phyloP scores from a whole-genome alignment of 2,113 vertebrate genomes.

The Brachirus orientalis region DNA sequence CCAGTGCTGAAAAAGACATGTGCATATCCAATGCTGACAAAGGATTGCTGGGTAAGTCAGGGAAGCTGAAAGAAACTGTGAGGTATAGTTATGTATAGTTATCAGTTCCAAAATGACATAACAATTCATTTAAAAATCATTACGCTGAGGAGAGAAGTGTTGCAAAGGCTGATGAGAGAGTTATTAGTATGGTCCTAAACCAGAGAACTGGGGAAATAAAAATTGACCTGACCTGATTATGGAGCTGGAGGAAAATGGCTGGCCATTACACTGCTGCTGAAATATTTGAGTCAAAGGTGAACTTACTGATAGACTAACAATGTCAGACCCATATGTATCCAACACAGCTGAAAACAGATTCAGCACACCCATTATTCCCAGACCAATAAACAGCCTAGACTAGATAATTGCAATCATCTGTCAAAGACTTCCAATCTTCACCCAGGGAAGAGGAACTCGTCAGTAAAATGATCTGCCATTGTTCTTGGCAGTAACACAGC shows the following conservation, averaged over 20 bases:
- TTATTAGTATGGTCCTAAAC: not conserved
- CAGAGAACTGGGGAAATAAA: not conserved
- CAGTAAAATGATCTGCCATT: constrained; percentile 49
- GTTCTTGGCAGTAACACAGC: constrained; percentile 43
- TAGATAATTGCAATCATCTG: constrained; percentile 47
- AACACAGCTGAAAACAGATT: constrained; percentile 6
- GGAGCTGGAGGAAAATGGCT: not conserved
- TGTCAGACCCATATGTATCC: not conserved
- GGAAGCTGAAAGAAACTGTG: not conserved
- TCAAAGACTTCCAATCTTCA: constrained; percentile 24
- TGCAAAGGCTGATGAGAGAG: not conserved
- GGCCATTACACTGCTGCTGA: not conserved
- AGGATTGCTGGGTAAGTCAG: constrained; percentile 93
- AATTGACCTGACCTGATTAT: not conserved
- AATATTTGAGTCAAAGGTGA: not conserved
- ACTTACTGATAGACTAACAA: not conserved
- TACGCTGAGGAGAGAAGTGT: not conserved
- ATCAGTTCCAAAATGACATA: not conserved
- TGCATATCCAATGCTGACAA: constrained; percentile 96
- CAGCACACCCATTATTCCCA: not conserved
- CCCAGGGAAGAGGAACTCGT: constrained; percentile 48
- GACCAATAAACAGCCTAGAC: constrained; percentile 7
- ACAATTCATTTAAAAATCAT: not conserved
- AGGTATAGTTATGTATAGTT: not conserved
- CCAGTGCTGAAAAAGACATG: constrained; percentile 98